Conservation (phyloP, 2,888 invertebrate genomes). For the Idaea biselata region DNA sequence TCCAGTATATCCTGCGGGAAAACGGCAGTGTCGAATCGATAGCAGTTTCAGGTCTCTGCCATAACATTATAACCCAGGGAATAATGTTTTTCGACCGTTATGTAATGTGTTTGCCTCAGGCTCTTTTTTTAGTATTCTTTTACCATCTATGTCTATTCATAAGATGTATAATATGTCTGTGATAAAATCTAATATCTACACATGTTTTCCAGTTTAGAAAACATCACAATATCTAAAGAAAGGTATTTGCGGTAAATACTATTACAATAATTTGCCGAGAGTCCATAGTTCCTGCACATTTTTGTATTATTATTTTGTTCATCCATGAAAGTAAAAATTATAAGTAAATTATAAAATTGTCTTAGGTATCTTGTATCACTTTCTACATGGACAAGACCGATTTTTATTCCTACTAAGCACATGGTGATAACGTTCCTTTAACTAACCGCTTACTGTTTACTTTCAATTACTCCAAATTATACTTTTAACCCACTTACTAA, state of each 20-base stretch:
- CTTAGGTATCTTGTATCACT: not conserved
- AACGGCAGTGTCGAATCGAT: not conserved
- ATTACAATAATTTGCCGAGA: no score
- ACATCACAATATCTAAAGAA: no score
- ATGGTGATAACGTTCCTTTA: not conserved
- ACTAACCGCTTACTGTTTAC: not conserved
- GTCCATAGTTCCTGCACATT: no score
- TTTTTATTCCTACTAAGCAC: not conserved
- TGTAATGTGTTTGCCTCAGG: not conserved
- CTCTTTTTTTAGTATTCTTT: not conserved
- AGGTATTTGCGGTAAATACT: no score
- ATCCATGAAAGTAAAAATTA: no score
- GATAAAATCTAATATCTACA: no score
- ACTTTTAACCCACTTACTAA: not conserved
- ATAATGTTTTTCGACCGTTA: not conserved
- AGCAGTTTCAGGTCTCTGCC: not conserved
- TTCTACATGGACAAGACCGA: not conserved
- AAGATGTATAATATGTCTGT: no score
- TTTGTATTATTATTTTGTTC: no score
- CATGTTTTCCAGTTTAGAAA: no score
- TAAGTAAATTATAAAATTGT: not conserved
- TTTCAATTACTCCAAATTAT: constrained; percentile 1
- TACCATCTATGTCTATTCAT: not conserved
- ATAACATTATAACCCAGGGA: not conserved
- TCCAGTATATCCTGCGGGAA: not conserved